These are phyloP conservation scores for Hemitrygon akajei DNA, from an alignment of 2,797 vertebrate genomes.

Conservation along the genomic window DNA sequence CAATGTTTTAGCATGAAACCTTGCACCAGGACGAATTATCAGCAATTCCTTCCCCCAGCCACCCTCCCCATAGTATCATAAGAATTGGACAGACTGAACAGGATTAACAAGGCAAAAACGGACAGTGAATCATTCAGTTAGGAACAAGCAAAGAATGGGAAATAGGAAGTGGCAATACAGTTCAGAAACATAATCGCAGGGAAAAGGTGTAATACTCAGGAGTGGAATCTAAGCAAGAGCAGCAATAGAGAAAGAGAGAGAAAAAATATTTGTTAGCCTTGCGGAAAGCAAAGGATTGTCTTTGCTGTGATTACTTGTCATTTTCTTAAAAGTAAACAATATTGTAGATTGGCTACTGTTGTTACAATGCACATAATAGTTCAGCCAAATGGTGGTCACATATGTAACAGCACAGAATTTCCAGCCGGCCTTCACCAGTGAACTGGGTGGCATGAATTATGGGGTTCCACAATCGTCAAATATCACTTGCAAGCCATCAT, in stretches of 20 bases:
- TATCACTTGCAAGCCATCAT: no score
- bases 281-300: not conserved
- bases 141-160: not conserved
- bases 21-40: no score
- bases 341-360: not conserved
- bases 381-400: not conserved
- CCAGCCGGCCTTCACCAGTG: no score
- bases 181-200: not conserved
- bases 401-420: not conserved
- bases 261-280: not conserved
- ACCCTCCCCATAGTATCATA: no score
- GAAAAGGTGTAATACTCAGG: not conserved
- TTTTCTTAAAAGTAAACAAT: not conserved
- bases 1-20: no score
- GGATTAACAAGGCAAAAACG: not conserved
- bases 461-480: no score
- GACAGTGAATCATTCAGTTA: not conserved
- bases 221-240: not conserved
- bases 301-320: not conserved
- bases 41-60: no score
- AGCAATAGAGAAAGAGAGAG: not conserved
- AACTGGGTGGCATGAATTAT: no score
- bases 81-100: not conserved
- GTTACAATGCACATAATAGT: not conserved
- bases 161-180: not conserved